Evolutionary conservation across 2,113 vertebrate genomes (phyloP).

Genomic region (Microcebus griseorufus): DNA sequence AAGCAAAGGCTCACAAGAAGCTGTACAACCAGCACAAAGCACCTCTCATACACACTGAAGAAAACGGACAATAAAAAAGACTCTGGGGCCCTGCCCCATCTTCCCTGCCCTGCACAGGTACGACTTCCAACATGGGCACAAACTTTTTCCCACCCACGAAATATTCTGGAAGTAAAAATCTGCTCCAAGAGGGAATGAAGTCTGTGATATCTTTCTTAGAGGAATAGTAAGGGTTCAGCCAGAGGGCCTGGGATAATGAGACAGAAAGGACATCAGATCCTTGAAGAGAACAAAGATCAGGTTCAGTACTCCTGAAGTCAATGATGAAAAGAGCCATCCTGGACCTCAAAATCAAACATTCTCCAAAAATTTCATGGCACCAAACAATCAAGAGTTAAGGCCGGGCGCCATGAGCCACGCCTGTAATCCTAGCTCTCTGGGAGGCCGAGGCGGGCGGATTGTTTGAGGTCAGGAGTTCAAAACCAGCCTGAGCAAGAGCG

Average conservation of each 20-base stretch:
- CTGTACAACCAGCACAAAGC: not conserved
- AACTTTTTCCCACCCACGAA: not conserved
- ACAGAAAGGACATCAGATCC: not conserved
- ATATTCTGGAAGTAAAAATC: not conserved
- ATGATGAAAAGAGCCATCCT: not conserved
- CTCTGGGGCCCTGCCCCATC: not conserved
- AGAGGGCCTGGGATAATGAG: not conserved
- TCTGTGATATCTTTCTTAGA: not conserved
- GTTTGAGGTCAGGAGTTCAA: too few relatives aligned
- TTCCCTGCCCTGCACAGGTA: not conserved
- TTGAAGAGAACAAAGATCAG: conserved; percentile 3
- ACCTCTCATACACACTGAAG: not conserved
- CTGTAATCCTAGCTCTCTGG: too few relatives aligned
- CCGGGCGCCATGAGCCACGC: too few relatives aligned
- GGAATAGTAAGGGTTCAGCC: not conserved
- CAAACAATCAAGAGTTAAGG: not conserved
- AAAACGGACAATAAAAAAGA: not conserved
- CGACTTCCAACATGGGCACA: not conserved
- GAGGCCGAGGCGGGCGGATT: too few relatives aligned
- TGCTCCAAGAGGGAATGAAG: not conserved
- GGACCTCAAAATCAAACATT: not conserved
- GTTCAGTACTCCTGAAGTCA: not conserved
- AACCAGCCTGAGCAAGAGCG: too few relatives aligned
- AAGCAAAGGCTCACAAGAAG: not conserved
- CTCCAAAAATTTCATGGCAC: not conserved